Conservation (phyloP, 2,113 vertebrate genomes). For the Takifugu bimaculatus region DNA sequence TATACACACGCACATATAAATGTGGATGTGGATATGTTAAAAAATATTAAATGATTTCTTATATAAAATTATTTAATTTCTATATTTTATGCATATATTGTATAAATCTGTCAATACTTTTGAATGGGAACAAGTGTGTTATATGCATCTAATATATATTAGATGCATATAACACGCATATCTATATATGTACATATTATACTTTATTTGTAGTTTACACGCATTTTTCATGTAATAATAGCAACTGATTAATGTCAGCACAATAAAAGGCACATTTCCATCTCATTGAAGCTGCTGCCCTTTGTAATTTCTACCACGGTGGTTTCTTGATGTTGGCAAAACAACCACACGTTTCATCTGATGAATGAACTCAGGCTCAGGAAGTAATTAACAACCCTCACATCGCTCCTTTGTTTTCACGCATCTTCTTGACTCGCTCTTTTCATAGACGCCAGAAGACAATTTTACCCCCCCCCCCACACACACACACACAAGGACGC, state of each 20-base stretch:
- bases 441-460: not conserved
- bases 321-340: constrained; percentile 9
- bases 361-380: constrained; percentile 28
- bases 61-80: too few relatives aligned
- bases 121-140: too few relatives aligned
- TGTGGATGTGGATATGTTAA: constrained; percentile 44
- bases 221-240: constrained; percentile 4
- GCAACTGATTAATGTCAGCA: constrained; percentile 5
- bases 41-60: not conserved
- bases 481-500: constrained; percentile 15
- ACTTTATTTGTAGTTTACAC: not conserved
- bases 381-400: constrained; percentile 49
- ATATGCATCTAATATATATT: too few relatives aligned
- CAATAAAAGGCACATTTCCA: constrained; percentile 3
- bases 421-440: constrained; percentile 9
- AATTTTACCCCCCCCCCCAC: constrained; percentile 15
- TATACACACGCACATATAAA: too few relatives aligned
- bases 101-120: too few relatives aligned
- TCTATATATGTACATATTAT: too few relatives aligned
- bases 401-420: constrained; percentile 33
- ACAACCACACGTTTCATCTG: constrained; percentile 14
- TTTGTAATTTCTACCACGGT: constrained; percentile 31
- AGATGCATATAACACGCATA: too few relatives aligned
- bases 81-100: too few relatives aligned
- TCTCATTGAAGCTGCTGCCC: not conserved